phyloP scores from a whole-genome alignment of 2,113 vertebrate genomes.

The Microtus montanus region DNA sequence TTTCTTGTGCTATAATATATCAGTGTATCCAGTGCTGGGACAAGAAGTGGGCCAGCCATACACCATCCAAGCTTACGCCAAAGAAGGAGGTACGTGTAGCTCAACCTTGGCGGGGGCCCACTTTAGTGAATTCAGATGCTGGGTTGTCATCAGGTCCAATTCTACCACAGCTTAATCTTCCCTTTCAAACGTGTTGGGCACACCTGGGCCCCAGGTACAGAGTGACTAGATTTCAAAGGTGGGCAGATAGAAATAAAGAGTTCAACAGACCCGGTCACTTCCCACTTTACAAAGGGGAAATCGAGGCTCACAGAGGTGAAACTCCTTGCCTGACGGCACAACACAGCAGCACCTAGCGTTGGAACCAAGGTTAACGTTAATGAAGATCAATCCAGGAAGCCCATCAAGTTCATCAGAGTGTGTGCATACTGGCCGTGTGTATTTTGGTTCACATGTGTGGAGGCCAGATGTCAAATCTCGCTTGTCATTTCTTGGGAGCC shows the following conservation, averaged over 20 bases:
- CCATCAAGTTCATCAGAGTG: neutral
- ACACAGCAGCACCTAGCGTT: neutral
- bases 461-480: neutral
- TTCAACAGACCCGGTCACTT: neutral
- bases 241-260: neutral
- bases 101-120: too few species aligned
- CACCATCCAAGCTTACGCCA: slow-evolving; percentile 76
- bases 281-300: neutral
- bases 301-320: neutral
- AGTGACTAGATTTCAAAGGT: neutral
- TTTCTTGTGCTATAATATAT: slow-evolving; percentile 84
- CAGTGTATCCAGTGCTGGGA: slow-evolving; percentile 82
- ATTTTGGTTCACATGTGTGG: neutral
- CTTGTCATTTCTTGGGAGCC: neutral
- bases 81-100: slow-evolving; percentile 84
- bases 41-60: slow-evolving; percentile 72
- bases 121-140: too few species aligned
- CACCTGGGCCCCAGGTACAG: neutral
- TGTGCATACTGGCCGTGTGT: too few species aligned
- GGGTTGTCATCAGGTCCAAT: neutral
- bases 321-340: neutral
- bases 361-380: neutral
- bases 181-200: neutral
- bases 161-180: neutral
- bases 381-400: neutral